Base-by-base conservation (phyloP, 2,888 invertebrate species). In the Chelonus formosanus region DNA sequence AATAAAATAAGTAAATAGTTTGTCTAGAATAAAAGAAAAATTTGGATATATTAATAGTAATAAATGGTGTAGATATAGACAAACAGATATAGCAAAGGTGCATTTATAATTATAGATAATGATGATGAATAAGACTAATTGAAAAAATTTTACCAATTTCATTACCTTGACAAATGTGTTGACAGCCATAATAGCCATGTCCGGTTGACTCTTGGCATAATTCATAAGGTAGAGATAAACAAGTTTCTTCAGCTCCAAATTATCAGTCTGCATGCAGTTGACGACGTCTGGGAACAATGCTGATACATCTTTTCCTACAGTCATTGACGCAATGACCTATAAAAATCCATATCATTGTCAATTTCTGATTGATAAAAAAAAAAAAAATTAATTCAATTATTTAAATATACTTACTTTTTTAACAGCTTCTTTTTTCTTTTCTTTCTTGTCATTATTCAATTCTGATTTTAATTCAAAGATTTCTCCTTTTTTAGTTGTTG, bases 231-330 rank as follows among this genome's bases (percentile, higher is more conserved):
- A 99, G 60, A 99, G 87, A 84, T 99, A 99, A 1, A 99, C 99
- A 58, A 99, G 87, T 81, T 99, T 99, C 86, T 99, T 99, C 75
- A 99, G 86, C 85, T 99, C 99, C 81, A 99, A 87, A 85, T 99
- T 99, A 84, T 99, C 99, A 0, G 99, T 99, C 86, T 99, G 99
- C 98, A 99, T 99, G 84, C 99, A 99, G 86, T 99, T 99, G 36
- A 99, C 98, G 1, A 99, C 99, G 84, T 99, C 99, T 0, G 99
- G 98, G 83, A 99, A 99, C 10, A 99, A 86, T 1, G 98, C 97
- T 0, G 95, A 95, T 0, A 99, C 99, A 89, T 99, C 99, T 88
- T 99, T 99, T 61, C 99, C 99, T 32, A 99, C 99, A 4, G 99
- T 99, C 99, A 99, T 99, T 70, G 97, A 97, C 34, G 99, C 99